These are phyloP conservation scores for Anthopleura sola DNA, from an alignment of 64 coral and sea anemone genomes.

Conservation along the genomic window DNA sequence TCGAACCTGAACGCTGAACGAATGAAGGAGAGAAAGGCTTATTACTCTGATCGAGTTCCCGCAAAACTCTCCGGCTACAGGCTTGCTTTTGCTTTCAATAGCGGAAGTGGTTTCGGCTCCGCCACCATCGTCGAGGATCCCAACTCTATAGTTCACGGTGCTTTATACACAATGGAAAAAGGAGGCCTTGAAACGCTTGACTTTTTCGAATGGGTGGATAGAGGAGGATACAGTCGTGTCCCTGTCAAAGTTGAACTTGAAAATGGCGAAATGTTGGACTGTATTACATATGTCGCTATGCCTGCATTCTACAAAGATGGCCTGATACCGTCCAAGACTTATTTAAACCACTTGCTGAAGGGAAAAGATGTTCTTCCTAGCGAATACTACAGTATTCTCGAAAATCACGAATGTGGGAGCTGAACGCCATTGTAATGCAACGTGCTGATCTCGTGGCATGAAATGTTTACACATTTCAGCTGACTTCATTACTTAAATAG, in stretches of 20 bases:
- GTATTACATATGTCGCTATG: constrained; percentile 51
- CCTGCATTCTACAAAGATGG: constrained; percentile 45
- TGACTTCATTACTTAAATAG: neutral
- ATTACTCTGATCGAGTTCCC: constrained; percentile 45
- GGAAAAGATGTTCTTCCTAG: constrained; percentile 63
- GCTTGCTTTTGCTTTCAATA: constrained; percentile 48
- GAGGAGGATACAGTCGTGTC: constrained; percentile 55
- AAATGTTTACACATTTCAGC: neutral
- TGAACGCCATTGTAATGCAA: neutral
- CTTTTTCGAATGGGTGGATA: constrained; percentile 53
- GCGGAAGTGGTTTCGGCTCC: constrained; percentile 34
- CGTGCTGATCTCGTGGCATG: neutral
- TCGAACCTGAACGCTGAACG: constrained; percentile 74
- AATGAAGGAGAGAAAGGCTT: constrained; percentile 66
- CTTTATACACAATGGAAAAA: constrained; percentile 64
- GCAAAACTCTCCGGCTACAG: constrained; percentile 49
- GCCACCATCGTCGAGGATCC: constrained; percentile 37
- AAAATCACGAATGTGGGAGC: constrained; percentile 49
- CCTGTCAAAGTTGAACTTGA: constrained; percentile 45
- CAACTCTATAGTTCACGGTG: constrained; percentile 59
- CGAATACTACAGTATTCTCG: constrained; percentile 54
- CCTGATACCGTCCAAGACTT: constrained; percentile 46
- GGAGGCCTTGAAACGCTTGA: constrained; percentile 74
- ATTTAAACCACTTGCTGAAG: constrained; percentile 60
- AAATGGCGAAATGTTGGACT: constrained; percentile 35